phyloP scores from a whole-genome alignment of 2,113 vertebrate genomes.

The Pseudorectes ferrugineus region DNA sequence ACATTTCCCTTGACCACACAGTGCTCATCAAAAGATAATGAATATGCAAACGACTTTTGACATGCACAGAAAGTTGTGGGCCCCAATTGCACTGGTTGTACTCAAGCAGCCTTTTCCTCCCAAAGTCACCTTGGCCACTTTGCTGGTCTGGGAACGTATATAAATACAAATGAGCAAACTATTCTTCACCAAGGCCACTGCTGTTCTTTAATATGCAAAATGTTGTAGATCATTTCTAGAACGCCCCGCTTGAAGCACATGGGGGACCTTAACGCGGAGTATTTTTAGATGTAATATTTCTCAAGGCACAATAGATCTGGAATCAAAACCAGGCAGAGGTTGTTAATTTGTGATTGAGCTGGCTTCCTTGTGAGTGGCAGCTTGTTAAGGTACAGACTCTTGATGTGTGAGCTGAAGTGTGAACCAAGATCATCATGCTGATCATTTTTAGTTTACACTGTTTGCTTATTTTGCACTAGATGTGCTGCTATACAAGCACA shows the following conservation, averaged over 20 bases:
- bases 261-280: neutral
- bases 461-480: neutral
- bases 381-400: neutral
- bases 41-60: constrained; percentile 7
- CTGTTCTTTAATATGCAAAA: neutral
- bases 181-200: neutral
- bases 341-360: neutral
- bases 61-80: neutral
- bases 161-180: constrained; percentile 7
- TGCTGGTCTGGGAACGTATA: neutral
- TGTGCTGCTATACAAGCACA: neutral
- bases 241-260: neutral
- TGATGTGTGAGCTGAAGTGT: neutral
- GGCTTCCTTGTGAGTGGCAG: neutral
- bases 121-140: constrained; percentile 38
- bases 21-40: neutral
- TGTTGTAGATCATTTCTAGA: neutral
- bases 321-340: neutral
- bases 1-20: constrained; percentile 1
- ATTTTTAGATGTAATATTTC: constrained; percentile 1
- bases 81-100: neutral
- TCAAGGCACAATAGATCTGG: neutral
- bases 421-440: neutral
- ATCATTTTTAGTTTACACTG: neutral
- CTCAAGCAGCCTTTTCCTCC: neutral